Conservation (phyloP, 1,140 invertebrate genomes). For the Apis mellifera region DNA sequence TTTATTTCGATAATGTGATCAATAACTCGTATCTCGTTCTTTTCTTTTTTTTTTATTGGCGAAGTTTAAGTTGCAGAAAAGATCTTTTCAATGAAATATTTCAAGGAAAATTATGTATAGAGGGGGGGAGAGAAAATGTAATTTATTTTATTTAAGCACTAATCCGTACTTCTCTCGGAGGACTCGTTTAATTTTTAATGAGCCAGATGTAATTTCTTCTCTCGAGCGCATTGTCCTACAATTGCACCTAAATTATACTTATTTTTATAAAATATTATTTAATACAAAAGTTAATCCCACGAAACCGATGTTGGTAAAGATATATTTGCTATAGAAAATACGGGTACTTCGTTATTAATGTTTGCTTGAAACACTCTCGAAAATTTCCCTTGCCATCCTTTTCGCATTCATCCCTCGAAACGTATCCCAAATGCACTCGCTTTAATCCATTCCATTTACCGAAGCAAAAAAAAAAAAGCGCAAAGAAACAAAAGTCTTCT, state of each 20-base stretch:
- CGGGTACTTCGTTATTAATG: neutral
- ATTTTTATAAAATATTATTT: neutral
- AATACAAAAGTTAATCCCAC: neutral
- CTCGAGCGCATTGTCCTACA: neutral
- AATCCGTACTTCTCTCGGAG: neutral
- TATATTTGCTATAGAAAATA: neutral
- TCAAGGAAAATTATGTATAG: too few species aligned
- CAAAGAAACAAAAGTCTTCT: neutral
- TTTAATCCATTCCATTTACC: neutral
- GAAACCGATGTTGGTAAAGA: neutral
- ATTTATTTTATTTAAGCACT: neutral
- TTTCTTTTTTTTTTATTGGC: too few species aligned
- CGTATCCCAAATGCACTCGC: neutral
- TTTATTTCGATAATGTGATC: neutral
- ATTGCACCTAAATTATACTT: neutral
- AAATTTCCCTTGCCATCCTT: neutral
- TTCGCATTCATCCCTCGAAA: neutral
- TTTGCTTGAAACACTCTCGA: neutral
- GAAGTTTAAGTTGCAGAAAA: neutral
- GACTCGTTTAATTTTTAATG: neutral
- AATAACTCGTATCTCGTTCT: neutral
- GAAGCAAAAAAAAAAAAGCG: neutral
- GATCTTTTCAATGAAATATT: neutral
- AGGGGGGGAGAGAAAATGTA: neutral
- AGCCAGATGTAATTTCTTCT: neutral